phyloP scores from a whole-genome alignment of 2,888 invertebrate species.

The Lamproptera curius region DNA sequence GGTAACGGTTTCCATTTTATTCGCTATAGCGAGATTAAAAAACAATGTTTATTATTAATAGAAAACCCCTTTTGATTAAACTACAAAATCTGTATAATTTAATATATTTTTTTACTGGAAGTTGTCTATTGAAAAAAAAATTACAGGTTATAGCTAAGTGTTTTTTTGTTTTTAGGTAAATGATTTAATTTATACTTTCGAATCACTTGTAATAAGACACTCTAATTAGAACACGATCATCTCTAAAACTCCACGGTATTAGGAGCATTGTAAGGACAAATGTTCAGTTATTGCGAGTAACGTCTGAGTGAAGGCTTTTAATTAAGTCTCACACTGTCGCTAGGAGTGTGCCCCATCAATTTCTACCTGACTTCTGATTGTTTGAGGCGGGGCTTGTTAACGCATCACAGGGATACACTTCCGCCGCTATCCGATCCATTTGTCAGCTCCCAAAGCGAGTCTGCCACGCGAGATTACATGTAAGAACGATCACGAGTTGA shows the following conservation, averaged over 20 bases:
- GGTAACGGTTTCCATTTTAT: too few relatives aligned
- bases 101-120: too few relatives aligned
- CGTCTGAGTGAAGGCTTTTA: conserved; percentile 72
- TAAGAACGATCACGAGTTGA: background rate
- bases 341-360: conserved; percentile 54
- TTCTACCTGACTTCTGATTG: conserved; percentile 65
- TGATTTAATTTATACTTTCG: too few relatives aligned
- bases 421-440: conserved; percentile 14
- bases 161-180: too few relatives aligned
- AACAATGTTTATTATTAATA: too few relatives aligned
- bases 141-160: too few relatives aligned
- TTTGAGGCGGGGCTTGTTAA: conserved; percentile 58
- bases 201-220: too few relatives aligned
- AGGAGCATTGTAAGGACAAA: conserved; percentile 47
- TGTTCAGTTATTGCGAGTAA: conserved; percentile 62
- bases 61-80: too few relatives aligned
- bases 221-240: too few relatives aligned
- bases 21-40: too few relatives aligned
- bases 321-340: conserved; percentile 50
- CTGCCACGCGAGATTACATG: background rate
- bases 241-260: background rate
- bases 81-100: too few relatives aligned
- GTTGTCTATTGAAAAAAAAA: too few relatives aligned
- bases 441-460: conserved; percentile 1
- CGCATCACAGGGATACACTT: conserved; percentile 25